These are phyloP conservation scores for Eonycteris spelaea DNA, from an alignment of 2,113 vertebrate genomes.

Conservation along the genomic window DNA sequence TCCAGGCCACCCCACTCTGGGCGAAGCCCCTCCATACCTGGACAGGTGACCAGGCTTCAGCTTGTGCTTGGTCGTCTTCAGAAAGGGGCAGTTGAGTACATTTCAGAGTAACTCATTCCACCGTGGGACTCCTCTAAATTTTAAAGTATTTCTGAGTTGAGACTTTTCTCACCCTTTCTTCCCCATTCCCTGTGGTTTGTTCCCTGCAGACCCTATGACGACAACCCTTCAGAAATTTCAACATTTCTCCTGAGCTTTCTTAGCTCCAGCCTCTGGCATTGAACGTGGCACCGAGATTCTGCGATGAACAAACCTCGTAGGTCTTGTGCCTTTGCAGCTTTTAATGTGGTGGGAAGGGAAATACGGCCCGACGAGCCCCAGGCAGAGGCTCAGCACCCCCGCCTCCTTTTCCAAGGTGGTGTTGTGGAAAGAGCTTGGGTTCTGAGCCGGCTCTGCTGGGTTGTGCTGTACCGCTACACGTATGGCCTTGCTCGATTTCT, in stretches of 20 bases:
- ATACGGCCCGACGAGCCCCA: fast-evolving
- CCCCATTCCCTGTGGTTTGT: neutral
- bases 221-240: neutral
- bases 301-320: fast-evolving
- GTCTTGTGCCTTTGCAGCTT: neutral
- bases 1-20: no score
- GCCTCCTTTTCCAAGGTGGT: neutral
- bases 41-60: neutral
- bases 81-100: neutral
- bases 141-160: neutral
- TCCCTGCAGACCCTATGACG: neutral
- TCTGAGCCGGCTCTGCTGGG: neutral
- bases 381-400: neutral
- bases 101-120: neutral
- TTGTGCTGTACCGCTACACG: fast-evolving
- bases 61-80: neutral
- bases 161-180: neutral
- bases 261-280: neutral
- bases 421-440: neutral
- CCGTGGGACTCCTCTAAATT: neutral
- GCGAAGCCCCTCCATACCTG: neutral
- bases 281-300: neutral
- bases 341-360: neutral
- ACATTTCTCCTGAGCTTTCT: neutral
- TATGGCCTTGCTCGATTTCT: neutral